Base-by-base conservation (phyloP, 2,888 invertebrate species). In the Limnephilus lunatus region DNA sequence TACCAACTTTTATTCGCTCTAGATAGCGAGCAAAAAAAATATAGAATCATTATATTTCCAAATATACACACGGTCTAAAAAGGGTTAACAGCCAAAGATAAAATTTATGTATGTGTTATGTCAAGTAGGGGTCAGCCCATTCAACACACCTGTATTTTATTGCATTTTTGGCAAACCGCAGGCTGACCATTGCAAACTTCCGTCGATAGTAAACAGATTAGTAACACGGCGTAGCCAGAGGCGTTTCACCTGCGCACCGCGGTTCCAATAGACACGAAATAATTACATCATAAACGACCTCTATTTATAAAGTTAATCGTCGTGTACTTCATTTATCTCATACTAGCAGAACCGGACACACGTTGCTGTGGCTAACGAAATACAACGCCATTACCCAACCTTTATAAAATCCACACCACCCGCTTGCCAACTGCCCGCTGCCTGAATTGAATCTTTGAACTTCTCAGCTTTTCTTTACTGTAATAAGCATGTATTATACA, bases 201-300 rank as follows among this genome's bases (percentile, higher is more conserved):
- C 25, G 68, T 9, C 25, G 25, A 68, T 68, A 68, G 68, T 68
- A 68, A 68, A 68, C 68, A 68, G 25, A 68, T 68, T 68, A 68
- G 31, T 85, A 19, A 85, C 35, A 25, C 11, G 35, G 31, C 86
- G 1, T 44, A 15, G 86, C 86, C 86, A 86, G 44, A 30, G 30
- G 86, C 86, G 86, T 48, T 48, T 30, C 86, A 86, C 53, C 86
- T 86, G 86, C 30, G 86, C 44, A 30, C 86, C 30, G 44, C 53
- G 53, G 44, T 2, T 53, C n/a, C 30, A 14, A 39, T 85, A 85
- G 12, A 39, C 11, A 39, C 9, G 15, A 31, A 82, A 12, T 31
- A 82, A 31, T 82, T 19, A 32, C 5, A 7, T 19, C 31, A 32
- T 82, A 82, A 82, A 32, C 82, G 9, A 82, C 4, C 15, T 82